These are phyloP conservation scores for Dione juno DNA, from an alignment of 2,888 invertebrate species.

Conservation along the genomic window DNA sequence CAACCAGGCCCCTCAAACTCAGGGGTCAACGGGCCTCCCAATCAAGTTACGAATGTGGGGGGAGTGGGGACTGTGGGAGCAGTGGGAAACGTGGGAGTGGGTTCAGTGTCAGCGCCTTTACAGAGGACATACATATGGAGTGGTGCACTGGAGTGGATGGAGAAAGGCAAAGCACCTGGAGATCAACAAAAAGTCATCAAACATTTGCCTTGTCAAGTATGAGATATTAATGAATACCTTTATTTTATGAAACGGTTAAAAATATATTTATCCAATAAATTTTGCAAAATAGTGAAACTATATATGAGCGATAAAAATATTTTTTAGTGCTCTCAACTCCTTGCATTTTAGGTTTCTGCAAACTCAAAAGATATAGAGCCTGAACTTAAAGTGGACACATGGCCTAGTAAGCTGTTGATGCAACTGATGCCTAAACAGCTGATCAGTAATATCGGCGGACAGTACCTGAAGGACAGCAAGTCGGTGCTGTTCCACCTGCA, in stretches of 20 bases:
- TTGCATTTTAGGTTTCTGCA: conserved; percentile 79
- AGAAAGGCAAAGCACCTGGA: conserved; percentile 90
- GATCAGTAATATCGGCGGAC: conserved; percentile 94
- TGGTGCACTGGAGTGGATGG: conserved; percentile 96
- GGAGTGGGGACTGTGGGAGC: conserved; percentile 26
- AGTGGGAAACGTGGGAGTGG: conserved; percentile 9
- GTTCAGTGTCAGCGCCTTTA: conserved; percentile 42
- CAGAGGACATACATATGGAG: conserved; percentile 86
- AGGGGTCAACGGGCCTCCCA: conserved; percentile 34
- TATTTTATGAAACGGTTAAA: too few relatives aligned
- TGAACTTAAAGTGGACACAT: conserved; percentile 95
- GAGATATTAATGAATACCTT: too few relatives aligned
- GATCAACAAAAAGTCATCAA: conserved; percentile 92
- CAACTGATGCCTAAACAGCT: conserved; percentile 97
- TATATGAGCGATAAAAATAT: too few relatives aligned
- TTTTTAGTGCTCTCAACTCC: too few relatives aligned
- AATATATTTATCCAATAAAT: too few relatives aligned
- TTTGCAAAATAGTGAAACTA: too few relatives aligned
- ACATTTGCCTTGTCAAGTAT: conserved; percentile 82
- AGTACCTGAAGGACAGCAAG: conserved; percentile 94
- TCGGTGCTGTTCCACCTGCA: conserved; percentile 95
- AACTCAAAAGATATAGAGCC: conserved; percentile 92
- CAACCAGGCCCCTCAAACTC: conserved; percentile 55
- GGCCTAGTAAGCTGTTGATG: conserved; percentile 96
- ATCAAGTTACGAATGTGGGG: conserved; percentile 20